Conservation (phyloP, 2,888 invertebrate genomes). For the Lamproptera curius region DNA sequence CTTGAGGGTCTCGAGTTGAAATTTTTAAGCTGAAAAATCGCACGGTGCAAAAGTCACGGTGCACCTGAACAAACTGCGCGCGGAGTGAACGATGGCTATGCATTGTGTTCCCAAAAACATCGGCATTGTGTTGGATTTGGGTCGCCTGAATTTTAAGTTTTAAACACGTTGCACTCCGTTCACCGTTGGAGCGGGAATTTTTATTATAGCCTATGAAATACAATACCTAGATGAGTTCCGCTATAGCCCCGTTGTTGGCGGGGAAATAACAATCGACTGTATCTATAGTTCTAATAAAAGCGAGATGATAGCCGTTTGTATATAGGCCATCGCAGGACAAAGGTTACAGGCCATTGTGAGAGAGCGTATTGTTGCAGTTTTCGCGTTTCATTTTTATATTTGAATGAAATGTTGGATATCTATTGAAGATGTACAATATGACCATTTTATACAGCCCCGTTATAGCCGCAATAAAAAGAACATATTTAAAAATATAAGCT, state of each 20-base stretch:
- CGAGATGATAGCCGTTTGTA: constrained; percentile 12
- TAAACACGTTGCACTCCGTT: constrained; percentile 30
- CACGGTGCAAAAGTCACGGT: constrained; percentile 38
- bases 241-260: constrained; percentile 12
- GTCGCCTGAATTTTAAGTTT: constrained; percentile 54
- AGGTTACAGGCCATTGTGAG: constrained; percentile 14
- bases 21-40: constrained; percentile 36
- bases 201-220: constrained; percentile 22
- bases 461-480: neutral
- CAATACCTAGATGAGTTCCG: constrained; percentile 21
- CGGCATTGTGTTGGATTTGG: constrained; percentile 55
- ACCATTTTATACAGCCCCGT: neutral
- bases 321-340: constrained; percentile 19
- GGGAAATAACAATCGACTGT: constrained; percentile 17
- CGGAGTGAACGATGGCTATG: constrained; percentile 47
- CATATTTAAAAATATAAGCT: no score
- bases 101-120: constrained; percentile 61
- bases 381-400: constrained; percentile 2
- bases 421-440: neutral
- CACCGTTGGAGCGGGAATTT: constrained; percentile 16
- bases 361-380: constrained; percentile 8
- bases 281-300: constrained; percentile 19
- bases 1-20: constrained; percentile 22
- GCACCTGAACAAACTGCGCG: constrained; percentile 52
- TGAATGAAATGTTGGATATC: neutral